phyloP scores from a whole-genome alignment of 2,888 invertebrate species.

The Pecten maximus region DNA sequence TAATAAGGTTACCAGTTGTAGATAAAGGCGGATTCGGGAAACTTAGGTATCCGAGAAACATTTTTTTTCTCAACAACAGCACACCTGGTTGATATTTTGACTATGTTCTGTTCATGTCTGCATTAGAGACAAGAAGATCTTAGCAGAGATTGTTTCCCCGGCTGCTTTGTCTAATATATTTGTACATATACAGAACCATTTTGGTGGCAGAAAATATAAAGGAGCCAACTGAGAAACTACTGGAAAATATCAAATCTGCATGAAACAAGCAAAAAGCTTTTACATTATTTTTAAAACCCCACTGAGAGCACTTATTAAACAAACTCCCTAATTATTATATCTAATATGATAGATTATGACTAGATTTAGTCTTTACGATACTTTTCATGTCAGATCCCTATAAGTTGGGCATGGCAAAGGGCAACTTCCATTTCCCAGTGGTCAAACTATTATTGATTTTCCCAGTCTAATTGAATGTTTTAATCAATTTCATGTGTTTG shows the following conservation, averaged over 20 bases:
- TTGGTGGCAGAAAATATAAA: too few species aligned
- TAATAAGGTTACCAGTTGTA: neutral
- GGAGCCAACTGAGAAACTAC: too few species aligned
- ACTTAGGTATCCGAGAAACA: neutral
- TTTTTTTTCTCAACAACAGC: neutral
- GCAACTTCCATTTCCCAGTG: neutral
- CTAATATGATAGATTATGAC: too few species aligned
- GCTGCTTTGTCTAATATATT: neutral
- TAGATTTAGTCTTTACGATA: too few species aligned
- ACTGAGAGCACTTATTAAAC: too few species aligned
- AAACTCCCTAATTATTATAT: too few species aligned
- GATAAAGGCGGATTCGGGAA: neutral
- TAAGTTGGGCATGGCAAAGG: neutral
- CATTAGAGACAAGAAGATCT: neutral
- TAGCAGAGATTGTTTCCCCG: neutral
- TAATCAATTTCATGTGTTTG: neutral
- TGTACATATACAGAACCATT: too few species aligned
- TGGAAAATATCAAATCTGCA: too few species aligned
- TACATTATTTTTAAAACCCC: too few species aligned
- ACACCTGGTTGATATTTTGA: neutral
- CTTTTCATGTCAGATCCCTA: neutral
- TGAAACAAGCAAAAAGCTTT: too few species aligned
- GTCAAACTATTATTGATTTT: neutral
- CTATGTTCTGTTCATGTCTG: neutral
- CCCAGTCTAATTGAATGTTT: constrained; percentile 18